phyloP scores from a whole-genome alignment of 1,140 invertebrate species.

The Drosophila willistoni region DNA sequence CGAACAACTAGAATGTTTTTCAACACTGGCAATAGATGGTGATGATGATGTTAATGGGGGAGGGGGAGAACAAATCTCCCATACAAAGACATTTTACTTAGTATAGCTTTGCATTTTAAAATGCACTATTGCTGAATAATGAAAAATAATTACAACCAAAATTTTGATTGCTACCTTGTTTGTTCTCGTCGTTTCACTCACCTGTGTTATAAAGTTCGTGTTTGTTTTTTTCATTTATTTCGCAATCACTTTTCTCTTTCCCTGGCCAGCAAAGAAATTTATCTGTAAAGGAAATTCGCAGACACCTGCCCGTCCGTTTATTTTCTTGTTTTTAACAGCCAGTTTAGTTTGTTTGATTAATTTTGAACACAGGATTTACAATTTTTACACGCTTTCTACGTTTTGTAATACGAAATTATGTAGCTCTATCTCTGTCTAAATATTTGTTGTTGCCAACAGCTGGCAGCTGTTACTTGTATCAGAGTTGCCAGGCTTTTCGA shows the following conservation, averaged over 20 bases:
- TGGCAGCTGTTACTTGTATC: conserved; percentile 46
- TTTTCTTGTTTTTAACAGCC: conserved; percentile 11
- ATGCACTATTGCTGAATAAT: neutral
- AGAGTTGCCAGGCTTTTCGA: conserved; percentile 53
- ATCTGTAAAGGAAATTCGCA: neutral
- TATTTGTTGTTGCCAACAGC: conserved; percentile 69
- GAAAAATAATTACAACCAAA: neutral
- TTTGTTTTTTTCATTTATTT: conserved; percentile 44
- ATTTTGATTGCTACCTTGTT: neutral
- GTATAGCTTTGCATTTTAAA: conserved; percentile 18
- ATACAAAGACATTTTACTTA: conserved; percentile 38
- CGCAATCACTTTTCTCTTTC: conserved; percentile 69
- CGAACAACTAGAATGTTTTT: conserved; percentile 25
- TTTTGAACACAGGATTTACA: conserved; percentile 17
- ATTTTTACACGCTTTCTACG: conserved; percentile 43
- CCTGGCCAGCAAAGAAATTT: conserved; percentile 19
- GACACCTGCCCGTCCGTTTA: neutral
- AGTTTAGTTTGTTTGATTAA: conserved; percentile 8
- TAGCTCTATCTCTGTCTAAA: conserved; percentile 37
- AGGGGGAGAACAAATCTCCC: neutral
- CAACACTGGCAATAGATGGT: conserved; percentile 56
- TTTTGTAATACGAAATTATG: conserved; percentile 67
- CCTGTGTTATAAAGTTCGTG: conserved; percentile 1
- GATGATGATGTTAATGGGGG: neutral
- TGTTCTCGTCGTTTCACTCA: conserved; percentile 25